These are phyloP conservation scores for Corythornis vintsioides DNA, from an alignment of 2,113 vertebrate species.

Conservation along the genomic window DNA sequence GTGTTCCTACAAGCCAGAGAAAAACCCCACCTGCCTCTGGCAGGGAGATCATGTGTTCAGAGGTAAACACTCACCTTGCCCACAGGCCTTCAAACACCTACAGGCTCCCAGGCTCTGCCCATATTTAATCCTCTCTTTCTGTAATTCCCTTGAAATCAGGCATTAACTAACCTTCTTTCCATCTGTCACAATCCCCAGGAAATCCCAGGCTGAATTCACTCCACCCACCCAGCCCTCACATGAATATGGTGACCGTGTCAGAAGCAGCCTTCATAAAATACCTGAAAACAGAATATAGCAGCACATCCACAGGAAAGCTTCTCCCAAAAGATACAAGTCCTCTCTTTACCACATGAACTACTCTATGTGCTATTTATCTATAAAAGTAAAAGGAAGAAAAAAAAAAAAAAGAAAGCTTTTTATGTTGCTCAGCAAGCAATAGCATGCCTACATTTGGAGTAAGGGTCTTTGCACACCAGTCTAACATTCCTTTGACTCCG, in stretches of 20 bases:
- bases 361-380: constrained; percentile 21
- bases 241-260: neutral
- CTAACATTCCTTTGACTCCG: constrained; percentile 70
- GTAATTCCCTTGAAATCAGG: constrained; percentile 43
- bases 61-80: constrained; percentile 63
- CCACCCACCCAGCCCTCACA: constrained; percentile 24
- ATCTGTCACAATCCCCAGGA: constrained; percentile 49
- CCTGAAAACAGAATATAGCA: neutral
- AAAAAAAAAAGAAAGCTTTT: neutral
- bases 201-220: constrained; percentile 43
- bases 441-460: constrained; percentile 43
- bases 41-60: neutral
- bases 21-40: constrained; percentile 20
- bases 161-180: constrained; percentile 49
- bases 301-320: neutral
- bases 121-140: constrained; percentile 51
- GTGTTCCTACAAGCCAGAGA: constrained; percentile 58
- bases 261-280: neutral
- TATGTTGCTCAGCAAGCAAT: constrained; percentile 21
- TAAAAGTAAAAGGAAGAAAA: constrained; percentile 35
- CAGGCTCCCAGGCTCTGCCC: constrained; percentile 18
- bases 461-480: constrained; percentile 52
- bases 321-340: neutral
- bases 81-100: constrained; percentile 49
- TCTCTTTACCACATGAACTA: neutral